phyloP scores from a whole-genome alignment of 2,888 invertebrate genomes.

The Spodoptera exigua region DNA sequence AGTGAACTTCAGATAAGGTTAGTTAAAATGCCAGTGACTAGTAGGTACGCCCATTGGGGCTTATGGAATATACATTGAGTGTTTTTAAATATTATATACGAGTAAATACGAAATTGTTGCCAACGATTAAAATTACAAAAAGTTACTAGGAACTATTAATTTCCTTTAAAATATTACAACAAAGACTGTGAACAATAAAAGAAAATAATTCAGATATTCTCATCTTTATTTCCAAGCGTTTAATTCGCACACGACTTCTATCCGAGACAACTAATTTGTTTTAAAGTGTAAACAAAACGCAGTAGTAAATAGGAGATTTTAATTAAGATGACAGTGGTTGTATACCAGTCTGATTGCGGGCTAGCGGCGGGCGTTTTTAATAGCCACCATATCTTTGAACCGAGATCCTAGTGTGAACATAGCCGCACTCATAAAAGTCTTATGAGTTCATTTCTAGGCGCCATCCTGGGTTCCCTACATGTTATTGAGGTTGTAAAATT shows the following conservation, averaged over 20 bases:
- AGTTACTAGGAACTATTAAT: no score
- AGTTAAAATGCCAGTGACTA: no score
- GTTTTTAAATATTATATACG: no score
- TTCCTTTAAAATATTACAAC: no score
- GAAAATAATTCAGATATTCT: no score
- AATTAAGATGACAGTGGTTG: conserved; percentile 81
- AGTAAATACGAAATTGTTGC: no score
- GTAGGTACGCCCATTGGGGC: no score
- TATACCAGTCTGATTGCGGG: conserved; percentile 77
- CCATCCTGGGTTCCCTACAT: conserved; percentile 56
- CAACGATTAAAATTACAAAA: no score
- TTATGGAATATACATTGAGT: no score
- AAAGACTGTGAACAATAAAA: no score
- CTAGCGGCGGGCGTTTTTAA: conserved; percentile 79
- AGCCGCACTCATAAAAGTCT: conserved; percentile 81
- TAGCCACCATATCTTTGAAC: conserved; percentile 77
- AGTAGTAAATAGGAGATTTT: conserved; percentile 77
- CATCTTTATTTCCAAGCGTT: no score
- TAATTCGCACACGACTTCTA: conserved; percentile 4
- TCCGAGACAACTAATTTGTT: conserved; percentile 10
- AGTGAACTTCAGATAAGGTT: no score
- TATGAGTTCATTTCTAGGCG: conserved; percentile 85
- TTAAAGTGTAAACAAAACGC: conserved; percentile 36
- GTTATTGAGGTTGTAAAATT: conserved; percentile 56
- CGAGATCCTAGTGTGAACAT: conserved; percentile 65